These are phyloP conservation scores for Rhinichthys osculus DNA, from an alignment of 2,797 vertebrate genomes.

Conservation along the genomic window DNA sequence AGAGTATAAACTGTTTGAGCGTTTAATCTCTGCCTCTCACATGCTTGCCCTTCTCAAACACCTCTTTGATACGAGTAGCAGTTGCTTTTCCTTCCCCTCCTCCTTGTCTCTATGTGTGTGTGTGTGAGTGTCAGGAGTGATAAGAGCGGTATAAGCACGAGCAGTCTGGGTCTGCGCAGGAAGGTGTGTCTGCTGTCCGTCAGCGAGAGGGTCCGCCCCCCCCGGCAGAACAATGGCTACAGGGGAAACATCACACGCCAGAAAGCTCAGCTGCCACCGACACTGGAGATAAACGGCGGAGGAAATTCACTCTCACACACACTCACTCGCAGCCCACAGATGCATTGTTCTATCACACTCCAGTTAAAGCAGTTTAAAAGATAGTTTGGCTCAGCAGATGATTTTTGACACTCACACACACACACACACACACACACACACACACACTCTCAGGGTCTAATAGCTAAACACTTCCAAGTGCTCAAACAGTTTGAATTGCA, in stretches of 20 bases:
- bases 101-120: slow-evolving; percentile 62
- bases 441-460: neutral
- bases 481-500: neutral
- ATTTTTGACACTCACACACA: neutral
- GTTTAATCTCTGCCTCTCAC: neutral
- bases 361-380: neutral
- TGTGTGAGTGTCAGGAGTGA: slow-evolving; percentile 79
- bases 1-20: neutral
- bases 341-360: slow-evolving; percentile 11
- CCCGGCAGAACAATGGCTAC: slow-evolving; percentile 82
- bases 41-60: slow-evolving; percentile 4
- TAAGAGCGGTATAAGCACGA: slow-evolving; percentile 81
- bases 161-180: slow-evolving; percentile 77
- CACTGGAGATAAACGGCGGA: slow-evolving; percentile 22
- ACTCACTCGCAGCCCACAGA: slow-evolving; percentile 10
- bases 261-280: slow-evolving; percentile 63
- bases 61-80: slow-evolving; percentile 12
- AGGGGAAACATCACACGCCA: slow-evolving; percentile 81
- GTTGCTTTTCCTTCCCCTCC: slow-evolving; percentile 23
- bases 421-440: neutral
- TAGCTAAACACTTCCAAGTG: neutral
- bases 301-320: slow-evolving; percentile 33
- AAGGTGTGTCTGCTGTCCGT: slow-evolving; percentile 76
- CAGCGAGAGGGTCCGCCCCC: slow-evolving; percentile 74
- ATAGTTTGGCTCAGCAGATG: neutral